These are phyloP conservation scores for Gymnosoma rotundatum DNA, from an alignment of 2,888 invertebrate genomes.

Conservation along the genomic window DNA sequence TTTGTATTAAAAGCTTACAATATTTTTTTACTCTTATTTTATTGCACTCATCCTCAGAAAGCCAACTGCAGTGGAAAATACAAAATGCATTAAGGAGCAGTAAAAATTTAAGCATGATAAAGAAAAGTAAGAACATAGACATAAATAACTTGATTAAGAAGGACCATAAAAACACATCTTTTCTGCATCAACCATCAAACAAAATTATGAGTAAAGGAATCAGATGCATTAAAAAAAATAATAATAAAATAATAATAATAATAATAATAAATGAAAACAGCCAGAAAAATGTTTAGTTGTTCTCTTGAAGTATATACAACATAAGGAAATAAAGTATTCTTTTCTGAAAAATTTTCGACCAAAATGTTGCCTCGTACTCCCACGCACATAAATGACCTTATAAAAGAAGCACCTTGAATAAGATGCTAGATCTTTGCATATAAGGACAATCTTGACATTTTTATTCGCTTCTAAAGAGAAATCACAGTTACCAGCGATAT, in stretches of 20 bases:
- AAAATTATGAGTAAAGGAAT: not conserved
- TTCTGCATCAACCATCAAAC: constrained; percentile 12
- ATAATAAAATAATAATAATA: too few relatives aligned
- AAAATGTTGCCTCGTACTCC: too few relatives aligned
- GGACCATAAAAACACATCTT: constrained; percentile 19
- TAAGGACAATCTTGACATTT: too few relatives aligned
- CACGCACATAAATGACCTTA: too few relatives aligned
- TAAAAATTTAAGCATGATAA: constrained; percentile 29
- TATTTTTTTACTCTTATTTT: not conserved
- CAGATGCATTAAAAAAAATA: not conserved
- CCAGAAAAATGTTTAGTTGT: too few relatives aligned
- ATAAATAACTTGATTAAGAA: constrained; percentile 32
- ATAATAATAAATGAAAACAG: constrained; percentile 5
- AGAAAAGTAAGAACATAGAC: constrained; percentile 14
- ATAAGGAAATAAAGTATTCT: too few relatives aligned
- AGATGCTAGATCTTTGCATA: too few relatives aligned
- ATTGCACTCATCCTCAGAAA: constrained; percentile 12
- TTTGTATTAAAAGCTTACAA: constrained; percentile 38
- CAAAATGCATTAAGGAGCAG: constrained; percentile 34
- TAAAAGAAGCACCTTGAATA: too few relatives aligned
- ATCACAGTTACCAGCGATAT: too few relatives aligned
- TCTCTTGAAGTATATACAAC: too few relatives aligned
- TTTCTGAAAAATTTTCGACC: too few relatives aligned
- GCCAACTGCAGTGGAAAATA: not conserved
- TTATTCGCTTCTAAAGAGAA: too few relatives aligned